Evolutionary conservation across 2,797 vertebrate species (phyloP).

Genomic region (Brotogeris chrysoptera): DNA sequence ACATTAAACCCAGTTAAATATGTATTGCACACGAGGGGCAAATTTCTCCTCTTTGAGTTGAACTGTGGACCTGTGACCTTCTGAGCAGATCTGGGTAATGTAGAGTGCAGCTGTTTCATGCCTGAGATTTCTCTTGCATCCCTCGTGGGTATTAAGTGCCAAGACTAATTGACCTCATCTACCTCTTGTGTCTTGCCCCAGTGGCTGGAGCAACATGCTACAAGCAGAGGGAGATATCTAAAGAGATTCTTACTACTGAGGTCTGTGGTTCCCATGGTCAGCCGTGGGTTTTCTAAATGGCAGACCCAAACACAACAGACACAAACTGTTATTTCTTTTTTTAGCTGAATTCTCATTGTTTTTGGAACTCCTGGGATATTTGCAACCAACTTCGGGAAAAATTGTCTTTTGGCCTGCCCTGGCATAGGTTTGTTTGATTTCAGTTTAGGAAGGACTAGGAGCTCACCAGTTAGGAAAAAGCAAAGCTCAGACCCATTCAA

Average conservation of each 20-base stretch:
- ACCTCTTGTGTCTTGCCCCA: not conserved
- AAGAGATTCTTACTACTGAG: not conserved
- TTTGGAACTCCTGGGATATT: not conserved
- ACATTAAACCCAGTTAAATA: conserved; percentile 65
- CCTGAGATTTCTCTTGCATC: not conserved
- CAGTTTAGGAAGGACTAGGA: not conserved
- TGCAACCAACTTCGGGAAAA: not conserved
- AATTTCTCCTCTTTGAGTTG: conserved; percentile 31
- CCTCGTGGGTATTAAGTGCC: not conserved
- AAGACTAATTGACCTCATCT: not conserved
- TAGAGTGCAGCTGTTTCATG: not conserved
- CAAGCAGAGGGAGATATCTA: not conserved
- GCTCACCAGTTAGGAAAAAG: not conserved
- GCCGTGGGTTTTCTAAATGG: not conserved
- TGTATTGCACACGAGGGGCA: conserved; percentile 23
- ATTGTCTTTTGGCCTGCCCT: not conserved
- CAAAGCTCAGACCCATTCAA: not conserved
- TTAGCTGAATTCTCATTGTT: not conserved
- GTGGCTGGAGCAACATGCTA: not conserved
- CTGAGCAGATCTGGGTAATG: not conserved
- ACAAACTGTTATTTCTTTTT: not conserved
- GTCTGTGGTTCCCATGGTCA: not conserved
- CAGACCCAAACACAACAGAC: not conserved
- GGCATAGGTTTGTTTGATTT: not conserved
- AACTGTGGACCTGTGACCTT: conserved; percentile 1